These are phyloP conservation scores for Cepaea hortensis DNA, from an alignment of 2,888 invertebrate genomes.

Conservation along the genomic window DNA sequence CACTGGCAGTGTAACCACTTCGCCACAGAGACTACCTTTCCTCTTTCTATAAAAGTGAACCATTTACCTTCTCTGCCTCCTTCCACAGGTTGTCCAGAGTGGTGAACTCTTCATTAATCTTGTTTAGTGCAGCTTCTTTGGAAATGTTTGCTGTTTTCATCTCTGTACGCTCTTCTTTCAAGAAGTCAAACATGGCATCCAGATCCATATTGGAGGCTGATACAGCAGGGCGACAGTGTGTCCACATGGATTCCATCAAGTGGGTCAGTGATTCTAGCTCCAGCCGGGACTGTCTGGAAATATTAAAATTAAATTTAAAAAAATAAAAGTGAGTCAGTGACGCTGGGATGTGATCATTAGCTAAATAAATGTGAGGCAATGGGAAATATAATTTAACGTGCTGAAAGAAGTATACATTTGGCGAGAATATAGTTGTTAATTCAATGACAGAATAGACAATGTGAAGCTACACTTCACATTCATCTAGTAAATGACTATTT, in stretches of 20 bases:
- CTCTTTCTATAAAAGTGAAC: not conserved
- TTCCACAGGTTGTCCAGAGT: slow-evolving; percentile 64
- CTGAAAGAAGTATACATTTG: not conserved
- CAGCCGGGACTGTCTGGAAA: slow-evolving; percentile 65
- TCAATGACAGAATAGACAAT: too few species aligned
- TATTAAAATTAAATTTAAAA: not conserved
- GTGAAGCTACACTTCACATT: too few species aligned
- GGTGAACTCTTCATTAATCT: slow-evolving; percentile 68
- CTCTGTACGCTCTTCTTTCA: slow-evolving; percentile 61
- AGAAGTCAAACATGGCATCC: slow-evolving; percentile 70
- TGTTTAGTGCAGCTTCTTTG: slow-evolving; percentile 62
- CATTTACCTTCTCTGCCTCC: slow-evolving; percentile 51
- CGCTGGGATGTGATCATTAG: not conserved
- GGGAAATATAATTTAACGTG: not conserved
- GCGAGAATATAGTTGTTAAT: too few species aligned
- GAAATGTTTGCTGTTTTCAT: slow-evolving; percentile 48
- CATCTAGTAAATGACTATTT: too few species aligned
- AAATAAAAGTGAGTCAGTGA: not conserved
- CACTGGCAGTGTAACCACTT: too few species aligned
- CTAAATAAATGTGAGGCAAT: not conserved
- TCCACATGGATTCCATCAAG: slow-evolving; percentile 72
- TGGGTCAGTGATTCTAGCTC: slow-evolving; percentile 69
- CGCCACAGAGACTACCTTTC: too few species aligned
- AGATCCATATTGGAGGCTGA: slow-evolving; percentile 69
- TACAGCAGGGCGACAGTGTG: slow-evolving; percentile 67